Evolutionary conservation across 2,113 vertebrate species (phyloP).

Genomic region (Polyodon spathula): DNA sequence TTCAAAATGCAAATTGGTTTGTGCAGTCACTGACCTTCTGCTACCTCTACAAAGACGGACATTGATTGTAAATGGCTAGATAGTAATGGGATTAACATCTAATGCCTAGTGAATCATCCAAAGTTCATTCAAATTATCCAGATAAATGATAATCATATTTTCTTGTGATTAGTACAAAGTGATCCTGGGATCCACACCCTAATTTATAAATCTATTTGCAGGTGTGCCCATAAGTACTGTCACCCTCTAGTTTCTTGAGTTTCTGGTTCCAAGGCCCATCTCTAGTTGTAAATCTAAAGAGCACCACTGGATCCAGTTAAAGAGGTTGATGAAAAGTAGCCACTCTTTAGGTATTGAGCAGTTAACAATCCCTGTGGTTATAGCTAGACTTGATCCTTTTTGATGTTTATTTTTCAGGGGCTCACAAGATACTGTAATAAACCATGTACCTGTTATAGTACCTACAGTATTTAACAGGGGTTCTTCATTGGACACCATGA

Average conservation of each 20-base stretch:
- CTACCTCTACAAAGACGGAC: constrained; percentile 30
- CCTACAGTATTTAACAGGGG: too few species aligned
- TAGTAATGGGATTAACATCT: constrained; percentile 59
- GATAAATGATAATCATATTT: constrained; percentile 54
- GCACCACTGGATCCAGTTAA: too few species aligned
- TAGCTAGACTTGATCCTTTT: too few species aligned
- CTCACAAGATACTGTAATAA: too few species aligned
- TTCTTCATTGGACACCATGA: too few species aligned
- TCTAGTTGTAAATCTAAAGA: too few species aligned
- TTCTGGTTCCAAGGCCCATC: too few species aligned
- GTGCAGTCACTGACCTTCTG: constrained; percentile 42
- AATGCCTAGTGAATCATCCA: constrained; percentile 55
- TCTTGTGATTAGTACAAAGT: constrained; percentile 27
- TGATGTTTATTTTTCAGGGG: too few species aligned
- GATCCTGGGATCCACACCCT: background rate
- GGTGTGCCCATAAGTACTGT: background rate
- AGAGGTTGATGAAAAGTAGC: too few species aligned
- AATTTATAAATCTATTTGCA: background rate
- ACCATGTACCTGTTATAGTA: too few species aligned
- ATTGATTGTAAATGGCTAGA: constrained; percentile 16
- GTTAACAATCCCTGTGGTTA: too few species aligned
- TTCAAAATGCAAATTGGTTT: constrained; percentile 54
- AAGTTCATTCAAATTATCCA: constrained; percentile 49
- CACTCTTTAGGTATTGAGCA: too few species aligned
- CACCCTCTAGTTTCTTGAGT: background rate